Evolutionary conservation across 2,113 vertebrate genomes (phyloP), one percentile per base, ranked within the genome.

Genomic region (Centropus unirufus): DNA sequence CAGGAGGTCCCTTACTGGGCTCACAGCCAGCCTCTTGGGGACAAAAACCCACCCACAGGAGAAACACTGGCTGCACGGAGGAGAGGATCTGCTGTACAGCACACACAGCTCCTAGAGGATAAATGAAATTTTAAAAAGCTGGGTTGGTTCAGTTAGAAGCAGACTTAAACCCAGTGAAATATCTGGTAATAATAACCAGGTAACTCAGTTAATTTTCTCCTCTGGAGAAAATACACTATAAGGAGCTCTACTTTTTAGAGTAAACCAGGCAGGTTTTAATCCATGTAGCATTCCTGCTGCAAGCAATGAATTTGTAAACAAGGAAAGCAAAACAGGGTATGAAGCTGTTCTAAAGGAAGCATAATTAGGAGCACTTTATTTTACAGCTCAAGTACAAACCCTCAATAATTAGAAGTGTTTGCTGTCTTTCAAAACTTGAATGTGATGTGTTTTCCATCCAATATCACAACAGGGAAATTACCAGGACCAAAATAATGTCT

Each of bases 401-500:
- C 32, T 39, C 63, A 86, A 30, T 5, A 86, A 14, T 20, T 39
- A 78, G 51, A 83, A 74, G 86, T 14, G 27, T 78, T 30, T 66
- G 39, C 39, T 83, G 57, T 29, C 89, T 95, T 96, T 51, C 59
- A 91, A 78, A 29, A 14, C 18, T 40, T 70, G n/a, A 55, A 1
- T 42, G 68, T 44, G 86, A 51, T 75, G 57, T 32, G 5, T 63
- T 95, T 96, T 73, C 51, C 63, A 73, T 69, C 40, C 63, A 86
- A 0, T 92, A 91, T 80, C 85, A 92, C 70, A 95, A 80, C 52
- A 93, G 78, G 61, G 55, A 95, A 95, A 86, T 47, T 91, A 74
- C 70, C 61, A 83, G 63, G 68, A 92, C 55, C 82, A 96, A 97
- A 95, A 92, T 89, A 91, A 96, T 75, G 78, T 92, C 84, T 93